Evolutionary conservation across 1,140 invertebrate species (phyloP).

Genomic region (Cherax quadricarinatus): DNA sequence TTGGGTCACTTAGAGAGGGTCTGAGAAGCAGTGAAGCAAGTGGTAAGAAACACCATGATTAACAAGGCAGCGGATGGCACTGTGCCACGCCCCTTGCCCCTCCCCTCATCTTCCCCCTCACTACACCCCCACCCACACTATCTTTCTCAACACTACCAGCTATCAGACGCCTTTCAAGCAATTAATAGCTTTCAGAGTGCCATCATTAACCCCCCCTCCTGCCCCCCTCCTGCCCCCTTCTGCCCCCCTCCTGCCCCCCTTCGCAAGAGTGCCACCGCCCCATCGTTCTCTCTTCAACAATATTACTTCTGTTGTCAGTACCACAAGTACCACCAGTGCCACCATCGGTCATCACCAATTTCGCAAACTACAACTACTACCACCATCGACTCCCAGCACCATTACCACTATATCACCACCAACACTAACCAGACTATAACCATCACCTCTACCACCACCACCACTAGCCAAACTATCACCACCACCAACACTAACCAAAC

Average conservation of each 20-base stretch:
- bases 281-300: background rate
- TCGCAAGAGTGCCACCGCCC: background rate
- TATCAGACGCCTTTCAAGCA: background rate
- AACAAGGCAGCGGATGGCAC: background rate
- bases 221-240: no score
- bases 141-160: background rate
- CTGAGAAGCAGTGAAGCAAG: background rate
- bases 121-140: background rate
- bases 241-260: no score
- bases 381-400: background rate
- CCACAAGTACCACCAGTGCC: background rate
- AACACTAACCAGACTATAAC: background rate
- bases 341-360: background rate
- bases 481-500: no score
- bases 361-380: background rate
- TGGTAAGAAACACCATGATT: conserved; percentile 7
- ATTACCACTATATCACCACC: background rate
- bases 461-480: no score
- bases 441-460: no score
- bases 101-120: background rate
- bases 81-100: background rate
- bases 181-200: conserved; percentile 15
- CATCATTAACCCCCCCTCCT: background rate
- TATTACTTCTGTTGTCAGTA: background rate
- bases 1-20: no score